Evolutionary conservation across 2,797 vertebrate species (phyloP), one percentile per base, ranked within the genome.

Genomic region (Microcaecilia unicolor): DNA sequence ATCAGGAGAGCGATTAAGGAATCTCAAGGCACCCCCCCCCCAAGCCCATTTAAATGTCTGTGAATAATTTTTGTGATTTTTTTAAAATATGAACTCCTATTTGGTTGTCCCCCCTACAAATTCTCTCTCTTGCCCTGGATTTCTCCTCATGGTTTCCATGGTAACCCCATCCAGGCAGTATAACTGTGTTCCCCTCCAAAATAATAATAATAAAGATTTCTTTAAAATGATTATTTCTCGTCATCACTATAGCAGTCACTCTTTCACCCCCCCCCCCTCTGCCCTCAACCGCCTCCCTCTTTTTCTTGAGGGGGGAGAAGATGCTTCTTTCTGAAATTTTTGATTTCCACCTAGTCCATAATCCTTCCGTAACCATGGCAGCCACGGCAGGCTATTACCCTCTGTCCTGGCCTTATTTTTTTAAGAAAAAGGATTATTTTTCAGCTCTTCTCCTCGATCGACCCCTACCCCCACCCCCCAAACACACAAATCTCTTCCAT

Each of bases 11-110:
- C n/a, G n/a, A n/a, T n/a, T n/a, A n/a, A n/a, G 15, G 28, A 15
- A 32, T 20, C 43, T 31, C 8, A 9, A 44, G 44, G 43, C 13
- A 3, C 30, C 30, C 58, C 38, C 40, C 41, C 34, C 5, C n/a
- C n/a, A n/a, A n/a, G n/a, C n/a, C n/a, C n/a, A 52, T 56, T 69
- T 69, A 64, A 72, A 77, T 68, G 70, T 68, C 58, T 60, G 55
- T 53, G 52, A 58, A 60, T 63, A 65, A 51, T 68, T 67, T 70
- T 70, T 60, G 64, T 66, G 49, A 42, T 37, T 42, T 55, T 60
- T 61, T 60, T 58, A 70, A n/a, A 68, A 62, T 60, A 64, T 65
- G 63, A 70, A 62, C 65, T 59, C 57, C 55, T 58, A 61, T 67
- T 60, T 61, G 57, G 54, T 51, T 52, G 49, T 49, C 22, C 21